phyloP scores from a whole-genome alignment of 2,797 vertebrate genomes.

The Hydrocynus forskahlii region DNA sequence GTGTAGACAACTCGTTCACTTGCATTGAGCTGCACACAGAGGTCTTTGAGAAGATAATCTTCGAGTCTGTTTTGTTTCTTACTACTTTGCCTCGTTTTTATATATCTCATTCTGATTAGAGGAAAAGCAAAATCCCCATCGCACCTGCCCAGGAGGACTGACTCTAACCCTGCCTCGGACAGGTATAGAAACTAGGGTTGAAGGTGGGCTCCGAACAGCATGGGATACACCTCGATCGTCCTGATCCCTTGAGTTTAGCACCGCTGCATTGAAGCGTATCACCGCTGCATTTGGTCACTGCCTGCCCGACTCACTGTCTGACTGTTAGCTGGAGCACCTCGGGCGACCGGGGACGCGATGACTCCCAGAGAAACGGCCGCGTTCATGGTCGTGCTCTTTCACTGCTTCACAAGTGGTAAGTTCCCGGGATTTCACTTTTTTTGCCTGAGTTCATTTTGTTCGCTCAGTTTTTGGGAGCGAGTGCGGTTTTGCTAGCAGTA shows the following conservation, averaged over 20 bases:
- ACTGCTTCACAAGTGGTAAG: constrained; percentile 72
- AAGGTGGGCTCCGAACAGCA: neutral
- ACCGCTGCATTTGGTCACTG: neutral
- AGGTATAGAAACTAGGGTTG: constrained; percentile 31
- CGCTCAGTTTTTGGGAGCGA: neutral
- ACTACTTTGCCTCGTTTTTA: no score
- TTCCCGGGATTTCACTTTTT: neutral
- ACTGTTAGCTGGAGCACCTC: constrained; percentile 20
- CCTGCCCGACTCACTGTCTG: neutral
- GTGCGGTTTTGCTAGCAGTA: neutral
- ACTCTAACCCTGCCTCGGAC: constrained; percentile 50
- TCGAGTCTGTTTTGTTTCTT: neutral
- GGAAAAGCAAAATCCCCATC: neutral
- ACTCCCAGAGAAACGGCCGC: constrained; percentile 53
- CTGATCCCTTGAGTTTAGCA: constrained; percentile 8
- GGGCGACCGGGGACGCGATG: constrained; percentile 66
- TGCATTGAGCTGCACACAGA: neutral
- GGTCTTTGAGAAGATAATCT: neutral
- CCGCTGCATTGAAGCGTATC: neutral
- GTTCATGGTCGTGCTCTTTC: constrained; percentile 63
- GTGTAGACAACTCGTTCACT: neutral
- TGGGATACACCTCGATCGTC: constrained; percentile 29
- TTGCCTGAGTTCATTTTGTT: neutral
- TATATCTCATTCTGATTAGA: neutral
- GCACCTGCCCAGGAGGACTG: constrained; percentile 74